phyloP scores from a whole-genome alignment of 2,113 vertebrate species.

The Illadopsis cleaveri region DNA sequence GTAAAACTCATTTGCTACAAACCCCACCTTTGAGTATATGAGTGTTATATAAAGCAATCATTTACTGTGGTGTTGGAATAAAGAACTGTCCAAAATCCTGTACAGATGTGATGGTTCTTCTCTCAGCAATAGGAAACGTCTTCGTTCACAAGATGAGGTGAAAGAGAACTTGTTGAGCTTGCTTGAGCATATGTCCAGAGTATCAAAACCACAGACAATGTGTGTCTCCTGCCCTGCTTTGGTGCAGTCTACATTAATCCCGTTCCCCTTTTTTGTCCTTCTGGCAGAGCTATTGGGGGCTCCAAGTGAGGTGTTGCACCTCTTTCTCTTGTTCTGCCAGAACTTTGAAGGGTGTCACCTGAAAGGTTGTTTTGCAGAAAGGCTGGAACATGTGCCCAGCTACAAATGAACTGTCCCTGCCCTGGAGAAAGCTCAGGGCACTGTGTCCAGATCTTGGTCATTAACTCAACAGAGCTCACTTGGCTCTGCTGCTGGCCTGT shows the following conservation, averaged over 20 bases:
- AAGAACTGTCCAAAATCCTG: neutral
- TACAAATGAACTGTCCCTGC: neutral
- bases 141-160: neutral
- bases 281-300: accelerated
- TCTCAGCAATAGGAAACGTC: neutral
- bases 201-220: neutral
- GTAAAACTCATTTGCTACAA: neutral
- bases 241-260: neutral
- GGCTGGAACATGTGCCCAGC: neutral
- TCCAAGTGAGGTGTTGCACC: neutral
- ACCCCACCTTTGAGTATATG: neutral
- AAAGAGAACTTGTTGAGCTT: neutral
- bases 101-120: neutral
- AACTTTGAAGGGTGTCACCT: accelerated
- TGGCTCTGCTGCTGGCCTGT: neutral
- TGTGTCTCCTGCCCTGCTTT: neutral
- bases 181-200: neutral
- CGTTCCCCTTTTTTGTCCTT: neutral
- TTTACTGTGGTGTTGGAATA: neutral
- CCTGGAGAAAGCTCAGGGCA: accelerated
- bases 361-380: neutral
- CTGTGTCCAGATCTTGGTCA: accelerated
- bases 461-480: accelerated
- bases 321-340: neutral
- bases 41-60: neutral